Evolutionary conservation across 2,797 vertebrate species (phyloP).

Genomic region (Helarctos malayanus): DNA sequence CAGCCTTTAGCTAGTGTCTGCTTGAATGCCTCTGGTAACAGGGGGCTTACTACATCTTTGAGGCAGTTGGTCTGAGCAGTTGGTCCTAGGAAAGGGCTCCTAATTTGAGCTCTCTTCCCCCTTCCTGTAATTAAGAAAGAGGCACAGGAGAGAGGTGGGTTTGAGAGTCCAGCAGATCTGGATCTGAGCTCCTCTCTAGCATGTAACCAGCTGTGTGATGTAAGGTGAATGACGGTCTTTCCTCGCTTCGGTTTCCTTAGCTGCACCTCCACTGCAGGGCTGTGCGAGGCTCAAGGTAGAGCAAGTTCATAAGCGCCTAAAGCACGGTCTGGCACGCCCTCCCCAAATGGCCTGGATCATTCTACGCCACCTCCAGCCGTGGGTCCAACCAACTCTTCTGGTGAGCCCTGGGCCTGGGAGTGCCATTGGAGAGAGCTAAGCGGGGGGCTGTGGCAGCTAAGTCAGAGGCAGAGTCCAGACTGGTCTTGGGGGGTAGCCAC

Average conservation of each 20-base stretch:
- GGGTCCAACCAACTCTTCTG: not conserved
- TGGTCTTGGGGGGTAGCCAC: not conserved
- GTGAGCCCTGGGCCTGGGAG: not conserved
- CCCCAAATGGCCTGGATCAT: not conserved
- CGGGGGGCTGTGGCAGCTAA: not conserved
- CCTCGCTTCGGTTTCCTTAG: not conserved
- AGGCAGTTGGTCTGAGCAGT: not conserved
- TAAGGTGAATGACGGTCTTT: not conserved
- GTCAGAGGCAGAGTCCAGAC: not conserved
- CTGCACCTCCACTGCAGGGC: not conserved
- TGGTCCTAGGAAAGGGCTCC: not conserved
- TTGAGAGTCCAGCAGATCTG: not conserved
- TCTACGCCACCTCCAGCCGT: not conserved
- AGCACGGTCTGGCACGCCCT: not conserved
- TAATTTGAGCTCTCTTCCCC: not conserved
- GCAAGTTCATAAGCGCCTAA: not conserved
- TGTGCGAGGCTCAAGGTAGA: not conserved
- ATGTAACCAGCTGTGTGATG: not conserved
- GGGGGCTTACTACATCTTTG: not conserved
- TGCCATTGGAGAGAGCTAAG: not conserved
- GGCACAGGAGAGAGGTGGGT: not conserved
- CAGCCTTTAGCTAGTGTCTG: not conserved
- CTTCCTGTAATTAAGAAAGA: not conserved
- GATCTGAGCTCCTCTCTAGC: not conserved
- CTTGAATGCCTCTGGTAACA: not conserved